Evolutionary conservation across 2,888 invertebrate genomes (phyloP).

Genomic region (Aplocera efformata): DNA sequence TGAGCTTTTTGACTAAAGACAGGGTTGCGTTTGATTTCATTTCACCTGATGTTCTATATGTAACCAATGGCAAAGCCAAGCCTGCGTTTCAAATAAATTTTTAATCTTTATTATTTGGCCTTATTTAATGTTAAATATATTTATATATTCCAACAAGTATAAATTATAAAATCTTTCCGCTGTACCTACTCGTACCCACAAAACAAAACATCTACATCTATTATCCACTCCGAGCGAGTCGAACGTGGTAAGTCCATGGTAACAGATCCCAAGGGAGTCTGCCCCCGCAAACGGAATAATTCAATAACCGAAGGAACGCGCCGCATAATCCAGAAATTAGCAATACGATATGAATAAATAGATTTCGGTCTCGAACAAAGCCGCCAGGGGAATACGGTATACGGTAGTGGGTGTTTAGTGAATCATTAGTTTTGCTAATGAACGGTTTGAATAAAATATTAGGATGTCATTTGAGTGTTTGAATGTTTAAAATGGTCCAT

Average conservation of each 20-base stretch:
- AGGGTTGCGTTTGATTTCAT: too few species aligned
- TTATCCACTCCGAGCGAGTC: too few species aligned
- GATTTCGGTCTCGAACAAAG: conserved; percentile 67
- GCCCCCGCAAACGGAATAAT: conserved; percentile 77
- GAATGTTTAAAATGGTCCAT: conserved; percentile 16
- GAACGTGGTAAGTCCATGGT: conserved; percentile 28
- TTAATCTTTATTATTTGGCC: too few species aligned
- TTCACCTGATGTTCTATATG: too few species aligned
- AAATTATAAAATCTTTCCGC: too few species aligned
- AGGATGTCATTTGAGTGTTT: conserved; percentile 28
- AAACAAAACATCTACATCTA: too few species aligned
- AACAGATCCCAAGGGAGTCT: conserved; percentile 49
- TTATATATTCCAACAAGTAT: too few species aligned
- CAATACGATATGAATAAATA: conserved; percentile 79
- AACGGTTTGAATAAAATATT: conserved; percentile 56
- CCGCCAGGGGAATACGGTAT: conserved; percentile 57
- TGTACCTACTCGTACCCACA: too few species aligned
- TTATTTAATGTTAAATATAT: too few species aligned
- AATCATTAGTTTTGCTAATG: conserved; percentile 62
- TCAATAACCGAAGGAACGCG: conserved; percentile 75
- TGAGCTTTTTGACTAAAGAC: too few species aligned
- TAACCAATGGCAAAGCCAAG: too few species aligned
- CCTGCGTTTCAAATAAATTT: too few species aligned
- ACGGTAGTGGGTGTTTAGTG: conserved; percentile 52
- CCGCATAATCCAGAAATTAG: conserved; percentile 74